These are phyloP conservation scores for Alethe castanea DNA, from an alignment of 2,113 vertebrate species.

Conservation along the genomic window DNA sequence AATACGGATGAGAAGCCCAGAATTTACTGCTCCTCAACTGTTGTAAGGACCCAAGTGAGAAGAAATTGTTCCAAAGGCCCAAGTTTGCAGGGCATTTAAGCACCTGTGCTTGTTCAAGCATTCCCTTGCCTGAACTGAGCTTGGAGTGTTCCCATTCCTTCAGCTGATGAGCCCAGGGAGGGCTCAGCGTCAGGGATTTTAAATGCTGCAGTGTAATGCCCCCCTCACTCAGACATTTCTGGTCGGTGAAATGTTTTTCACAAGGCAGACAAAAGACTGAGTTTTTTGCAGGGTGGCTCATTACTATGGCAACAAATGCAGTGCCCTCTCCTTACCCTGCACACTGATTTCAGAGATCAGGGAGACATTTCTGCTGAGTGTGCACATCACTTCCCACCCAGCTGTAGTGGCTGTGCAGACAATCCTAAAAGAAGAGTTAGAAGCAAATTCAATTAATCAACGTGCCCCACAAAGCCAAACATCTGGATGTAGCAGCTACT, in stretches of 20 bases:
- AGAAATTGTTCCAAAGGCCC: background rate
- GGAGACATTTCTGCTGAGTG: background rate
- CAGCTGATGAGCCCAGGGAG: background rate
- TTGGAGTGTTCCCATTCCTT: background rate
- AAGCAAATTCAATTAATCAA: background rate
- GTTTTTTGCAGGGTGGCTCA: background rate
- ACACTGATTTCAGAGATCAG: background rate
- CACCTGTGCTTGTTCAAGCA: background rate
- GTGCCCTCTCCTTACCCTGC: background rate
- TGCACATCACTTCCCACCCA: background rate
- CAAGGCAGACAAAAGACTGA: background rate
- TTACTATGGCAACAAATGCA: background rate
- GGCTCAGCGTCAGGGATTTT: background rate
- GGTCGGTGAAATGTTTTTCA: background rate
- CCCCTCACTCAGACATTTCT: background rate
- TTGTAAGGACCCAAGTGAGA: background rate
- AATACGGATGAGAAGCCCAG: background rate
- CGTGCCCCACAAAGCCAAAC: background rate
- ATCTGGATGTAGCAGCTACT: background rate
- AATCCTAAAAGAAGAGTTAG: background rate
- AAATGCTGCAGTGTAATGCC: background rate
- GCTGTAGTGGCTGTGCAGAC: background rate
- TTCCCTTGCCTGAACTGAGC: background rate
- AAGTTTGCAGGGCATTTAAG: background rate
- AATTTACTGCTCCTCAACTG: background rate